phyloP scores from a whole-genome alignment of 2,797 vertebrate species.

The Centroberyx gerrardi region DNA sequence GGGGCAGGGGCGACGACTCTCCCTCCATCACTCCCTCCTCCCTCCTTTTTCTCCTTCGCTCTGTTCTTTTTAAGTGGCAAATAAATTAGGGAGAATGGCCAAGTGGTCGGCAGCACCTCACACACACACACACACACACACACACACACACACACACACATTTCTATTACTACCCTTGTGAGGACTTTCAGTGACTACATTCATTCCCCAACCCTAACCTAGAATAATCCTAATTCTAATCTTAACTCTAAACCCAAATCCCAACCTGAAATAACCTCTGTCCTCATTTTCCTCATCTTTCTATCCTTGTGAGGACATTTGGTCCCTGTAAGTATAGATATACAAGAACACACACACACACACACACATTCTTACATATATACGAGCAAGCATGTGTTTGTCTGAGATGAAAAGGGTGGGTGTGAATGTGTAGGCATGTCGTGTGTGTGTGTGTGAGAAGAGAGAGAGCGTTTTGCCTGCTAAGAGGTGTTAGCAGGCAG shows the following conservation, averaged over 20 bases:
- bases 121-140: conserved; percentile 1
- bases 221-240: no score
- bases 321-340: no score
- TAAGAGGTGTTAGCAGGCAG: not conserved
- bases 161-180: no score
- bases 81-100: conserved; percentile 76
- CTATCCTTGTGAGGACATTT: no score
- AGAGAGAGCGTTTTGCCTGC: conserved; percentile 44
- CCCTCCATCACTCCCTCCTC: conserved; percentile 55
- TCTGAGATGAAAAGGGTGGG: conserved; percentile 60
- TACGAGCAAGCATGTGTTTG: conserved; percentile 47
- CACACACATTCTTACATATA: conserved; percentile 31
- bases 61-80: conserved; percentile 75
- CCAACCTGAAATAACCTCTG: no score
- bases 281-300: no score
- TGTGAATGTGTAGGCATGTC: conserved; percentile 64
- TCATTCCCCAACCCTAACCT: no score
- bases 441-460: conserved; percentile 17
- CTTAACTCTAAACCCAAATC: no score
- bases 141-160: conserved; percentile 6
- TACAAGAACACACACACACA: not conserved
- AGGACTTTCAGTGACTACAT: not conserved
- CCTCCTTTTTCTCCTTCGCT: conserved; percentile 51
- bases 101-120: conserved; percentile 41
- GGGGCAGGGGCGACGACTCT: conserved; percentile 58